Base-by-base conservation (phyloP, 1,140 invertebrate species). In the Saccostrea echinata region DNA sequence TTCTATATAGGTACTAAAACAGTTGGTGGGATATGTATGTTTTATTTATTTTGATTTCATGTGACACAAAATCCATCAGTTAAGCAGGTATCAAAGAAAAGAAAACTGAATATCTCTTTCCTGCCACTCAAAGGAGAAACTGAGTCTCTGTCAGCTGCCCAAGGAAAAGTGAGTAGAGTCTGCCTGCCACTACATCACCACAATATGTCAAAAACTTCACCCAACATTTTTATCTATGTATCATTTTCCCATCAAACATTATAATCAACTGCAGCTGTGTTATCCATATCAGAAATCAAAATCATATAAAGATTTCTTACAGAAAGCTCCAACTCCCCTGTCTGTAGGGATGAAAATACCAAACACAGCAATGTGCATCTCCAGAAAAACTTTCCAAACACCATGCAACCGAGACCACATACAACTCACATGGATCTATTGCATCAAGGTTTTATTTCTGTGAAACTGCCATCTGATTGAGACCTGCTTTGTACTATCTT, bases 241-340 rank as follows among this genome's bases (percentile, higher is more conserved):
- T 76, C 68, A 76, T 76, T 76, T 76, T 76, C 27, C 68, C 68
- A 76, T 76, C 68, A 76, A 76, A 76, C 68, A 76, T 76, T 76
- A 76, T 76, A 76, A 76, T 76, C 68, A 76, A 11, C 68, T 33
- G 27, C 68, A 76, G 68, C 68, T 76, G 68, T 76, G 68, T 76
- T 76, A 76, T 76, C 68, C 27, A 24, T 27, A 76, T 76, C 68
- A 76, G 68, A 76, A 76, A 76, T 76, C 68, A 76, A 76, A 76
- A 76, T 76, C 27, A 76, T 76, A 76, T 76, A 30, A 76, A 33
- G 68, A 30, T 76, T 76, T 76, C 68, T 76, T 76, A 27, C 64
- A 68, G 64, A 68, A 27, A 24, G 64, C 68, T 76, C 55, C 18
- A 61, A 61, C 27, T 18, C 11, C n/a, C 27, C 68, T 76, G 68